These are phyloP conservation scores for Plecotus auritus DNA, from an alignment of 2,113 vertebrate species.

Conservation along the genomic window DNA sequence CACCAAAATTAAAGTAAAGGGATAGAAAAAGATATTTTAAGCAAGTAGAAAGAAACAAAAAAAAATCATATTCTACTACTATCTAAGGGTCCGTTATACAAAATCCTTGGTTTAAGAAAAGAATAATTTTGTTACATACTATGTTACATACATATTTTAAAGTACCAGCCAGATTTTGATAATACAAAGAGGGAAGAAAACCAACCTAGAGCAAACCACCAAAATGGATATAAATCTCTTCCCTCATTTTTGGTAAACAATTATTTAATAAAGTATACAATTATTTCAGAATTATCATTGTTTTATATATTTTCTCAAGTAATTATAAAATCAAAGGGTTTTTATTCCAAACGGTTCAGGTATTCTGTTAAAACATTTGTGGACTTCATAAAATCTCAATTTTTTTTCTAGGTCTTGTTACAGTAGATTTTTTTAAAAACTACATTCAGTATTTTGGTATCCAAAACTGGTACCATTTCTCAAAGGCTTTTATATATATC, in stretches of 20 bases:
- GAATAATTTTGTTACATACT: neutral
- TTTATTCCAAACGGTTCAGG: neutral
- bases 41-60: neutral
- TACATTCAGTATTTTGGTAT: neutral
- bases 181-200: neutral
- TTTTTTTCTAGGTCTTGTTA: neutral
- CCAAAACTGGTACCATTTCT: neutral
- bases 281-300: neutral
- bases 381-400: neutral
- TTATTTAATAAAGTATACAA: neutral
- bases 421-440: neutral
- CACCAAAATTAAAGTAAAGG: neutral
- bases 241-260: neutral
- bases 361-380: neutral
- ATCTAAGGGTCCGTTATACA: neutral
- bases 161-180: neutral
- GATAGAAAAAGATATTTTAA: neutral
- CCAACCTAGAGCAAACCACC: neutral
- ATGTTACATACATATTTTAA: neutral
- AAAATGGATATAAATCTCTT: neutral
- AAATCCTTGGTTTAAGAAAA: neutral
- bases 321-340: neutral
- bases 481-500: neutral
- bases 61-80: neutral
- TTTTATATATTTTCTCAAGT: neutral